A percentile compares a stretch with the other conserved stretches of the same genome.
phyloP scores from a whole-genome alignment of 2,113 vertebrate species.

The Chascanopsetta lugubris region DNA sequence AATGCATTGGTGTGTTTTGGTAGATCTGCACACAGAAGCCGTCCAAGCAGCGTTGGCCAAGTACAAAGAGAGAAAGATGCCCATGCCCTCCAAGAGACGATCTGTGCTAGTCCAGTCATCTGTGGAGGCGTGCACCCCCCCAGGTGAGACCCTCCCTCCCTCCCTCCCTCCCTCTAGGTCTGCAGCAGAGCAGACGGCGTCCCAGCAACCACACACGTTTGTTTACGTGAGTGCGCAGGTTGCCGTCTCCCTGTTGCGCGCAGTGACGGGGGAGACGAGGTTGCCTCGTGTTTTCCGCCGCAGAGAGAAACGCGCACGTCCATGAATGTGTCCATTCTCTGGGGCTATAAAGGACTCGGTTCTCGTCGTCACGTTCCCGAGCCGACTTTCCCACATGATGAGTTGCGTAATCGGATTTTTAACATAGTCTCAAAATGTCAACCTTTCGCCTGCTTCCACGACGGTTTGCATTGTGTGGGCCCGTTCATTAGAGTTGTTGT shows the following conservation, averaged over 20 bases:
- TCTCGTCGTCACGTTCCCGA: conserved; percentile 54
- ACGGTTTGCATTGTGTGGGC: conserved; percentile 42
- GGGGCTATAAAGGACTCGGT: conserved; percentile 41
- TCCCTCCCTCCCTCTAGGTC: neutral
- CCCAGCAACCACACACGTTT: neutral
- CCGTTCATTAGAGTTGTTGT: conserved; percentile 19
- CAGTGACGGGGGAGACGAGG: conserved; percentile 32
- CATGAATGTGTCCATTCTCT: conserved; percentile 70
- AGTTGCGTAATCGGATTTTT: conserved; percentile 68
- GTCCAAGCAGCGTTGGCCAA: conserved; percentile 95
- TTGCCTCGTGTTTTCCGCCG: conserved; percentile 37
- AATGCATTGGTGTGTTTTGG: neutral
- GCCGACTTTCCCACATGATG: conserved; percentile 65
- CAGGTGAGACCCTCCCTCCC: conserved; percentile 82
- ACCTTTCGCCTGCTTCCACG: conserved; percentile 49
- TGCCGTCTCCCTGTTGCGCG: conserved; percentile 36
- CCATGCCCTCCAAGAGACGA: conserved; percentile 96
- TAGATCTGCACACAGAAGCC: conserved; percentile 96
- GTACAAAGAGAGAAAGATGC: conserved; percentile 96
- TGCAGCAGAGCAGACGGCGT: neutral
- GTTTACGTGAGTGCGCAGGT: conserved; percentile 45
- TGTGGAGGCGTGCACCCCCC: conserved; percentile 91
- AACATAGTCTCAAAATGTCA: conserved; percentile 55
- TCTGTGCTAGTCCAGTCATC: conserved; percentile 91
- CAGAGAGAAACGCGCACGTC: conserved; percentile 46